Conservation (phyloP, 2,888 invertebrate genomes). For the Caenorhabditis sp. region DNA sequence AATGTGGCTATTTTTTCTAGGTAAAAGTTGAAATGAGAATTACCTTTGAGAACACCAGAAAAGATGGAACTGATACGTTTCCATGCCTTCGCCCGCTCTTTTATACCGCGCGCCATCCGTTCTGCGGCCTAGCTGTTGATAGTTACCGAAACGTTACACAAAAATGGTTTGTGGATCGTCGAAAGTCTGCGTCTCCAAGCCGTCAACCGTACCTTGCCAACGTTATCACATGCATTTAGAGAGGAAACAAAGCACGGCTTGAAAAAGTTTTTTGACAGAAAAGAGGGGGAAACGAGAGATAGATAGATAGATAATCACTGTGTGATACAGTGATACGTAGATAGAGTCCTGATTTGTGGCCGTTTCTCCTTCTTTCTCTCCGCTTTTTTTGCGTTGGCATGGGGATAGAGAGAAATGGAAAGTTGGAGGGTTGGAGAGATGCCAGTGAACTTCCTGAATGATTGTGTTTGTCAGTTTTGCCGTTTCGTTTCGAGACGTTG, state of each 20-base stretch:
- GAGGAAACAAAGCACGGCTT: slow-evolving; percentile 51
- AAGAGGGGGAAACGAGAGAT: too few relatives aligned
- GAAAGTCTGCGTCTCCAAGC: slow-evolving; percentile 50
- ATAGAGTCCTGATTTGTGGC: slow-evolving; percentile 55
- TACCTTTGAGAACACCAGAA: slow-evolving; percentile 63
- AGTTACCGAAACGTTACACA: slow-evolving; percentile 66
- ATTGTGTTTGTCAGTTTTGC: slow-evolving; percentile 52
- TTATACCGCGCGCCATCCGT: slow-evolving; percentile 50
- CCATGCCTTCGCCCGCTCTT: slow-evolving; percentile 33
- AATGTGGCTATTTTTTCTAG: too few relatives aligned
- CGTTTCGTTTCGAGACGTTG: slow-evolving; percentile 5
- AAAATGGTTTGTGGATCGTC: slow-evolving; percentile 58
- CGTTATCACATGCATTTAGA: slow-evolving; percentile 61
- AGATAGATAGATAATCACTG: slow-evolving; percentile 40
- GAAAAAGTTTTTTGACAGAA: too few relatives aligned
- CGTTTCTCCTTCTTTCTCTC: slow-evolving; percentile 39
- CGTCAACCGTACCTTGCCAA: slow-evolving; percentile 25
- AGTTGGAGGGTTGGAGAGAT: slow-evolving; percentile 18
- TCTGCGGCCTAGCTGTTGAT: slow-evolving; percentile 52
- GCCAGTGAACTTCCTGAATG: slow-evolving; percentile 57
- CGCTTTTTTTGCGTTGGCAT: slow-evolving; percentile 38
- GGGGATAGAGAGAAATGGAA: slow-evolving; percentile 20
- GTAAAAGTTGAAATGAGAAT: neutral
- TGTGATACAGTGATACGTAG: slow-evolving; percentile 56
- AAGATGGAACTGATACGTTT: slow-evolving; percentile 62